Evolutionary conservation across 2,888 invertebrate genomes (phyloP).

Genomic region (Ditylenchus weischeri): DNA sequence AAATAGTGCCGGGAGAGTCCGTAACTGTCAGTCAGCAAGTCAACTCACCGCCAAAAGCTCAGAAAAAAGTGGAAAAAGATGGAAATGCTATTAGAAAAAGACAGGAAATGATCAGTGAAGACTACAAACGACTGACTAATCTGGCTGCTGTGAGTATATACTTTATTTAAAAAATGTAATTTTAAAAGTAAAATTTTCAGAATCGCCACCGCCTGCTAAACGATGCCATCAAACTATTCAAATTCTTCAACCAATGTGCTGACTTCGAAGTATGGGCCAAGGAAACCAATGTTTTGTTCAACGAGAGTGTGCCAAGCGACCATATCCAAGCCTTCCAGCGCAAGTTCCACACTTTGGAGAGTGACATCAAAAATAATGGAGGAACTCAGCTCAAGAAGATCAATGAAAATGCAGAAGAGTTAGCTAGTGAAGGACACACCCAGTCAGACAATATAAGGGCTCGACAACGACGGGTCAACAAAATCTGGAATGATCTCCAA

Average conservation of each 20-base stretch:
- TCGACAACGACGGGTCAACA: conserved; percentile 78
- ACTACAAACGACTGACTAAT: conserved; percentile 75
- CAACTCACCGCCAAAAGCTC: conserved; percentile 11
- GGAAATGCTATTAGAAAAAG: conserved; percentile 42
- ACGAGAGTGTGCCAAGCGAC: conserved; percentile 78
- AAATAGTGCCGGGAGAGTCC: conserved; percentile 40
- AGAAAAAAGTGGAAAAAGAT: conserved; percentile 30
- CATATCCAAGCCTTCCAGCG: conserved; percentile 80
- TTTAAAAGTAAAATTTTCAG: conserved; percentile 49
- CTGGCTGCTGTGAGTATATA: conserved; percentile 67
- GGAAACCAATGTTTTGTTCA: conserved; percentile 83
- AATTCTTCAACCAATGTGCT: conserved; percentile 92
- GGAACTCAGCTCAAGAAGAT: conserved; percentile 80
- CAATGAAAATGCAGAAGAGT: conserved; percentile 79
- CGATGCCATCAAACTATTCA: conserved; percentile 85
- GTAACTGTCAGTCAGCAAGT: conserved; percentile 40
- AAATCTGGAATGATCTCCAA: conserved; percentile 63
- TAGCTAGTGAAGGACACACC: conserved; percentile 79
- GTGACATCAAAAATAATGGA: conserved; percentile 88
- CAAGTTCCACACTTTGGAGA: conserved; percentile 93
- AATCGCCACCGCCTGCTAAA: conserved; percentile 79
- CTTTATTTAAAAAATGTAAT: conserved; percentile 14
- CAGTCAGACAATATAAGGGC: conserved; percentile 76
- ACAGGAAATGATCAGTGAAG: conserved; percentile 46
- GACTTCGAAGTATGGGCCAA: conserved; percentile 96